Percentiles rank a stretch among this genome's conserved stretches.
phyloP scores from a whole-genome alignment of 2,113 vertebrate genomes.

The Hoplias malabaricus region DNA sequence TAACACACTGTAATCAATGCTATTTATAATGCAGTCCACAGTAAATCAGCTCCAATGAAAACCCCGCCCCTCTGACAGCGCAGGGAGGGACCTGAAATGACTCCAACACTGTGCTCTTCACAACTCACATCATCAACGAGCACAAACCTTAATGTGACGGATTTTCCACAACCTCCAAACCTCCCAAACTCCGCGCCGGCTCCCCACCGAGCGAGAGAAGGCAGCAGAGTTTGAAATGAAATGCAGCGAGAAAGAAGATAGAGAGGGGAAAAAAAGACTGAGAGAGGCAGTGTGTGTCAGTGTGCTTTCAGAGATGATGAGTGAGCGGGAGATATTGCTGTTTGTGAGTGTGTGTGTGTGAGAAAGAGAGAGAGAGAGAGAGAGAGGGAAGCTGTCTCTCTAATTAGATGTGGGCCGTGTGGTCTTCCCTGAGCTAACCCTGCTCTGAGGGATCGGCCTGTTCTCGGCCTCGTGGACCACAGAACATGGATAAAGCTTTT shows the following conservation, averaged over 20 bases:
- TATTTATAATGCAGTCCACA: background rate
- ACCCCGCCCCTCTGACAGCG: background rate
- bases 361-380: background rate
- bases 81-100: background rate
- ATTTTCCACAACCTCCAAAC: conserved; percentile 36
- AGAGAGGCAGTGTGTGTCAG: background rate
- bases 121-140: background rate
- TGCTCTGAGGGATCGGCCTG: background rate
- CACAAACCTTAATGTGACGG: conserved; percentile 30
- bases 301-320: conserved; percentile 30
- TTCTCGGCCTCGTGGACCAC: background rate
- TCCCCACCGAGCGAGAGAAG: conserved; percentile 22
- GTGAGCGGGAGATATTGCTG: conserved; percentile 3
- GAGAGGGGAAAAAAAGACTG: background rate
- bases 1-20: background rate
- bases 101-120: background rate
- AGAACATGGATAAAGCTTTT: background rate
- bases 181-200: conserved; percentile 32
- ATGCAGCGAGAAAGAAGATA: background rate
- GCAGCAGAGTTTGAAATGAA: background rate
- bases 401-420: conserved; percentile 37
- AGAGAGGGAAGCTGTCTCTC: background rate
- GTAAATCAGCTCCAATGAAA: background rate
- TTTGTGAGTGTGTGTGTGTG: conserved; percentile 3
- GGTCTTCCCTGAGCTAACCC: conserved; percentile 15